A percentile compares a stretch with the other conserved stretches of the same genome.
These are phyloP conservation scores for Mus pahari DNA, from an alignment of 2,113 vertebrate genomes.

Conservation along the genomic window DNA sequence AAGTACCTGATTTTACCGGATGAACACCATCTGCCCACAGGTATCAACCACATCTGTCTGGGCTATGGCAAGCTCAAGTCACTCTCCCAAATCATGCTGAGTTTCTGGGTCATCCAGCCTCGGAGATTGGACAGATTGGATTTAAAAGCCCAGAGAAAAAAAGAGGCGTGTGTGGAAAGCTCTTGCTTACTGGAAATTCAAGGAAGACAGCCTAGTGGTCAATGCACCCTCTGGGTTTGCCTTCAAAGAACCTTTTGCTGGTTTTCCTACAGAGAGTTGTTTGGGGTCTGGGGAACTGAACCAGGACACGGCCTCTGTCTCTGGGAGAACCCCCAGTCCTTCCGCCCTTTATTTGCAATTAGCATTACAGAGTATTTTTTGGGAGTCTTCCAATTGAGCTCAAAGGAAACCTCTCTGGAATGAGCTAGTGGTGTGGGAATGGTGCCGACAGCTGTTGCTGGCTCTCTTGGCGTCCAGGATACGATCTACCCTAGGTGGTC, in stretches of 20 bases:
- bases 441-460: constrained; percentile 53
- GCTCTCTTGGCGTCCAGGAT: not conserved
- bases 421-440: not conserved
- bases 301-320: not conserved
- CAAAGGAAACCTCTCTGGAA: constrained; percentile 38
- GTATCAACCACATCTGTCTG: constrained; percentile 79
- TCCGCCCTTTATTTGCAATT: constrained; percentile 7
- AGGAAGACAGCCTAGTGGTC: not conserved
- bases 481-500: not conserved
- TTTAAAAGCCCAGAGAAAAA: constrained; percentile 5
- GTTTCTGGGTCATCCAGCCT: constrained; percentile 74
- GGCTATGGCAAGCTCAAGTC: constrained; percentile 66
- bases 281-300: not conserved
- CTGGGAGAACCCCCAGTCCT: not conserved
- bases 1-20: constrained; percentile 78
- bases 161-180: not conserved
- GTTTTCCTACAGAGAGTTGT: not conserved
- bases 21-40: constrained; percentile 79
- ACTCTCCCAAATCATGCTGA: constrained; percentile 61
- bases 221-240: rapidly evolving
- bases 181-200: not conserved
- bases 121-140: constrained; percentile 53
- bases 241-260: not conserved
- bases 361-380: constrained; percentile 55
- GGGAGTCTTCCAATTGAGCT: constrained; percentile 61